phyloP scores from a whole-genome alignment of 2,797 vertebrate species.

The Adrianichthys oophorus region DNA sequence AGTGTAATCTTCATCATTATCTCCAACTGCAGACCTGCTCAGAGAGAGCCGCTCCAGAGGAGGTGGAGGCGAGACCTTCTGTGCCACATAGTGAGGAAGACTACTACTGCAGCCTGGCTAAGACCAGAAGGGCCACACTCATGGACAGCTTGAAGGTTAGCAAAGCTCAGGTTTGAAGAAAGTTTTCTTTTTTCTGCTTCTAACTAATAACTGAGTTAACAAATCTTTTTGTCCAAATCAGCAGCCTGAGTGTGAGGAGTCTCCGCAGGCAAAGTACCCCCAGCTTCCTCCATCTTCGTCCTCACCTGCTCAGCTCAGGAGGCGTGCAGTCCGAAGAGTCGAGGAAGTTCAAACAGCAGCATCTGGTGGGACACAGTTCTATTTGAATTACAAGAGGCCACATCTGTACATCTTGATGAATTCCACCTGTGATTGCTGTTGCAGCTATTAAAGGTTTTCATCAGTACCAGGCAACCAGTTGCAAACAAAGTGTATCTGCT shows the following conservation, averaged over 20 bases:
- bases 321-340: slow-evolving; percentile 27
- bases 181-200: not conserved
- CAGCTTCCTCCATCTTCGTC: slow-evolving; percentile 29
- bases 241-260: slow-evolving; percentile 75
- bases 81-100: slow-evolving; percentile 62
- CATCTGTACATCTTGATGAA: too few species aligned
- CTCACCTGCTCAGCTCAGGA: slow-evolving; percentile 26
- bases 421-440: slow-evolving; percentile 30
- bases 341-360: slow-evolving; percentile 66
- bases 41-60: slow-evolving; percentile 46
- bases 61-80: slow-evolving; percentile 50
- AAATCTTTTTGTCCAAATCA: slow-evolving; percentile 30
- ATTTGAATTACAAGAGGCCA: too few species aligned
- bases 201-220: not conserved
- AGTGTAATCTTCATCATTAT: not conserved
- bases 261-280: slow-evolving; percentile 69
- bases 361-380: slow-evolving; percentile 63
- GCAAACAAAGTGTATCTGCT: slow-evolving; percentile 14
- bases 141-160: slow-evolving; percentile 80
- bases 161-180: not conserved
- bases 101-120: slow-evolving; percentile 76
- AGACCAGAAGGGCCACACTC: slow-evolving; percentile 40
- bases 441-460: slow-evolving; percentile 64
- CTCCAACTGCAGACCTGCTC: slow-evolving; percentile 36
- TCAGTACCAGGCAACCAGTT: slow-evolving; percentile 41